A percentile compares a stretch with the other conserved stretches of the same genome.
Evolutionary conservation across 2,888 invertebrate species (phyloP).

Genomic region (Agrotis ipsilon): DNA sequence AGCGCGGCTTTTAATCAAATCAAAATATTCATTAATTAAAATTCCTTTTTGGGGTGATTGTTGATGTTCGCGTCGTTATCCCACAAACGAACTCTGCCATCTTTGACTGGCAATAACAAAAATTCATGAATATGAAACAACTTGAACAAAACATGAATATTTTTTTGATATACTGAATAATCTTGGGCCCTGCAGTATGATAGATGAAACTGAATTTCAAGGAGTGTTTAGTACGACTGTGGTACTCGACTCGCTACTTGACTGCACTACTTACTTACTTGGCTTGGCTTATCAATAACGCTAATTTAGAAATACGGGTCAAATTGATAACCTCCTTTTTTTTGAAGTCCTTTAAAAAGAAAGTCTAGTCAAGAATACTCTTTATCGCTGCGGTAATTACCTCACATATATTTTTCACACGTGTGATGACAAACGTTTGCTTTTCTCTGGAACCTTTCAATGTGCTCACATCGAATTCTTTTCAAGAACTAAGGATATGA

Average conservation of each 20-base stretch:
- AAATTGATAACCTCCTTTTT: too few relatives aligned
- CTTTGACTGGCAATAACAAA: slow-evolving; percentile 41
- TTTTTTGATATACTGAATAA: slow-evolving; percentile 44
- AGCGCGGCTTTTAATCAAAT: slow-evolving; percentile 36
- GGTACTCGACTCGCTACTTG: slow-evolving; percentile 24
- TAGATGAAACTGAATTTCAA: slow-evolving; percentile 39
- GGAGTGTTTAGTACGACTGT: slow-evolving; percentile 31
- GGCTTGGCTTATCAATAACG: neutral
- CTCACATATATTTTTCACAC: neutral
- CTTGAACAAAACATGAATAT: slow-evolving; percentile 39
- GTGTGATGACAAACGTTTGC: neutral
- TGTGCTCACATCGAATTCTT: neutral
- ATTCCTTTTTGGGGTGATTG: slow-evolving; percentile 23
- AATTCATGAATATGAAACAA: slow-evolving; percentile 46
- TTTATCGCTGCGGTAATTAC: too few relatives aligned
- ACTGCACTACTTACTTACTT: slow-evolving; percentile 1
- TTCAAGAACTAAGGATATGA: slow-evolving; percentile 2
- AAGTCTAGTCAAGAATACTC: too few relatives aligned
- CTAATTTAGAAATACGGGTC: too few relatives aligned
- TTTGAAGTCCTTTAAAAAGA: too few relatives aligned
- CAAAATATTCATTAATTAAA: slow-evolving; percentile 40
- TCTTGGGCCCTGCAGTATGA: slow-evolving; percentile 55
- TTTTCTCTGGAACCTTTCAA: neutral
- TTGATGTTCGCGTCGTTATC: slow-evolving; percentile 20
- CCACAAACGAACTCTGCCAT: slow-evolving; percentile 26